Percentiles rank a stretch among this genome's conserved stretches.
Evolutionary conservation across 2,113 vertebrate species (phyloP).

Genomic region (Poicephalus meyeri): DNA sequence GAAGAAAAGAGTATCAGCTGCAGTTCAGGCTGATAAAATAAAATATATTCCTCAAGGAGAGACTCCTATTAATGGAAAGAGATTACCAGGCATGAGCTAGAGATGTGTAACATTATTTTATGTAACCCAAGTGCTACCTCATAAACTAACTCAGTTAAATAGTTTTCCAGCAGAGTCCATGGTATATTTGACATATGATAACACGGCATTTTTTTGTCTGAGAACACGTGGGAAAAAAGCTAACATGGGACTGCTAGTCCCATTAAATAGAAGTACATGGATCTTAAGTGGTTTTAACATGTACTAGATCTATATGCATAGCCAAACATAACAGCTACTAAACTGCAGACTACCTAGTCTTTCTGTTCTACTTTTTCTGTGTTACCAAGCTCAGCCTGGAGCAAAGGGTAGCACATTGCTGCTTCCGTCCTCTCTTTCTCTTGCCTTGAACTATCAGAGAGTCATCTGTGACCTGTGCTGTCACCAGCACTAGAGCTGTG

Average conservation of each 20-base stretch:
- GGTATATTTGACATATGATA: background rate
- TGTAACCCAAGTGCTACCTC: background rate
- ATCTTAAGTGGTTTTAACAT: background rate
- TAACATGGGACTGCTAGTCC: background rate
- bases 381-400: background rate
- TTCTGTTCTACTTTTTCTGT: background rate
- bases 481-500: background rate
- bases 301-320: background rate
- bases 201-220: conserved; percentile 10
- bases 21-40: conserved; percentile 63
- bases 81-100: conserved; percentile 3
- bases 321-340: background rate
- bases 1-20: conserved; percentile 26
- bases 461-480: background rate
- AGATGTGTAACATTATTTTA: conserved; percentile 5
- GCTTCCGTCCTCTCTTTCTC: background rate
- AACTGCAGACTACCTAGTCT: background rate
- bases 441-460: background rate
- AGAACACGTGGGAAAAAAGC: background rate
- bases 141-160: conserved; percentile 39
- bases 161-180: conserved; percentile 28
- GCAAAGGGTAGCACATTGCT: background rate
- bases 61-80: background rate
- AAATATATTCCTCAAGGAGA: conserved; percentile 10
- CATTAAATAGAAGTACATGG: background rate